Percentiles rank a stretch among this genome's conserved stretches.
phyloP scores from a whole-genome alignment of 23 tunicate species.

The Halocynthia roretzi region DNA sequence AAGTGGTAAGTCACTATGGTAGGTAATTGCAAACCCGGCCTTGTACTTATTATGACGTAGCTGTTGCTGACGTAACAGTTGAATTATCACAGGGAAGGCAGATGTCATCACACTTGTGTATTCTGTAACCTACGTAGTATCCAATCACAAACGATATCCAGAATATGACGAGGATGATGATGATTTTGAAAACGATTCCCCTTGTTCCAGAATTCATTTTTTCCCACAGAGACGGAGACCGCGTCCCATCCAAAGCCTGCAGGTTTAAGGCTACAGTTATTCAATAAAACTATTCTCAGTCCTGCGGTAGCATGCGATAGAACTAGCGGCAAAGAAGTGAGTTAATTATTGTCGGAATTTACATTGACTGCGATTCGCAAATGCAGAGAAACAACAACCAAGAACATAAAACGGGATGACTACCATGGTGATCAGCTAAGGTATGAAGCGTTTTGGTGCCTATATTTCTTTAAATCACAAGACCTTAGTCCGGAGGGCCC shows the following conservation, averaged over 20 bases:
- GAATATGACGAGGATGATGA: slow-evolving; percentile 19
- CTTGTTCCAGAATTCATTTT: slow-evolving; percentile 52
- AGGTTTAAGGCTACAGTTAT: background rate
- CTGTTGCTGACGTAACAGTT: background rate
- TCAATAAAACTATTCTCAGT: too few species aligned
- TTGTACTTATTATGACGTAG: background rate
- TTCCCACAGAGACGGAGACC: background rate
- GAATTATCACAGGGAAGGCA: background rate
- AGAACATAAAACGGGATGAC: too few species aligned
- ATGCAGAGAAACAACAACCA: too few species aligned
- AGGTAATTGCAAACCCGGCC: background rate
- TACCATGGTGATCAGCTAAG: too few species aligned
- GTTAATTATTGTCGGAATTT: too few species aligned
- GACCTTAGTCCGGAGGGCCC: too few species aligned
- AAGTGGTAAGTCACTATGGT: too few species aligned
- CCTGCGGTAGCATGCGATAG: too few species aligned
- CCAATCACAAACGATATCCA: slow-evolving; percentile 37
- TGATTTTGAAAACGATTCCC: slow-evolving; percentile 29
- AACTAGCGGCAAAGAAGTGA: too few species aligned
- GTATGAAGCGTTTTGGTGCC: too few species aligned
- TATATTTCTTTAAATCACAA: too few species aligned
- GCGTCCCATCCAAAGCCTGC: slow-evolving; percentile 17
- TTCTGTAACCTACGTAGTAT: slow-evolving; percentile 60
- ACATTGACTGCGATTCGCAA: too few species aligned
- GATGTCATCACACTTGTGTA: slow-evolving; percentile 37